phyloP scores from a whole-genome alignment of 2,888 invertebrate genomes.

The Coelinius sp. region DNA sequence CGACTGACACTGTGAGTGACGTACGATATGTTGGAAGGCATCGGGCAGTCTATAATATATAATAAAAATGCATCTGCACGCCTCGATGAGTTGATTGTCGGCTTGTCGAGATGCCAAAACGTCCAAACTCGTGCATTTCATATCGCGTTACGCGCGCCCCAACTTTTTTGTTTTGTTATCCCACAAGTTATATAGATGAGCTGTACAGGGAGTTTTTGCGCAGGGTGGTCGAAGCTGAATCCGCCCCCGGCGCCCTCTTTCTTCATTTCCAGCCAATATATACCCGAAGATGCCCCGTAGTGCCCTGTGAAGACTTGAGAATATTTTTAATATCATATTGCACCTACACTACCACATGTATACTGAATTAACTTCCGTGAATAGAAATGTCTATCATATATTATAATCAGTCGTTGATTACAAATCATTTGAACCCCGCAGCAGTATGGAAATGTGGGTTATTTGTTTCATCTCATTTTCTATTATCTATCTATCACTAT shows the following conservation, averaged over 20 bases:
- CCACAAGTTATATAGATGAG: slow-evolving; percentile 15
- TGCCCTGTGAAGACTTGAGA: slow-evolving; percentile 16
- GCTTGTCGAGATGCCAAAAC: slow-evolving; percentile 71
- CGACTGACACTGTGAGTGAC: slow-evolving; percentile 63
- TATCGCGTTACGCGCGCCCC: slow-evolving; percentile 65
- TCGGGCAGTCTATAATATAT: slow-evolving; percentile 71
- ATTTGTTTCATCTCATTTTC: too few relatives aligned
- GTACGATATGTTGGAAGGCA: slow-evolving; percentile 61
- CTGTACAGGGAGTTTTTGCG: slow-evolving; percentile 12
- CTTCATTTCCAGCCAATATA: slow-evolving; percentile 16
- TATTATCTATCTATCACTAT: too few relatives aligned
- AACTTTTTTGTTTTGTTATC: slow-evolving; percentile 5
- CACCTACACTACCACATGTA: neutral
- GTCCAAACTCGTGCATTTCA: slow-evolving; percentile 70
- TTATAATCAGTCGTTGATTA: slow-evolving; percentile 17
- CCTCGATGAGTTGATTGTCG: slow-evolving; percentile 72
- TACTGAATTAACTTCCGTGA: slow-evolving; percentile 21
- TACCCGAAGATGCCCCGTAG: slow-evolving; percentile 28
- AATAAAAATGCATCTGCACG: slow-evolving; percentile 71
- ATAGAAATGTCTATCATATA: slow-evolving; percentile 32
- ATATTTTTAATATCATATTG: neutral
- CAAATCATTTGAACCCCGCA: neutral
- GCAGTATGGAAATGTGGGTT: neutral
- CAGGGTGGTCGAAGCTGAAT: slow-evolving; percentile 33
- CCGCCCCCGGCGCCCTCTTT: slow-evolving; percentile 25